Conservation (phyloP, 2,888 invertebrate genomes). For the Penaeus monodon region DNA sequence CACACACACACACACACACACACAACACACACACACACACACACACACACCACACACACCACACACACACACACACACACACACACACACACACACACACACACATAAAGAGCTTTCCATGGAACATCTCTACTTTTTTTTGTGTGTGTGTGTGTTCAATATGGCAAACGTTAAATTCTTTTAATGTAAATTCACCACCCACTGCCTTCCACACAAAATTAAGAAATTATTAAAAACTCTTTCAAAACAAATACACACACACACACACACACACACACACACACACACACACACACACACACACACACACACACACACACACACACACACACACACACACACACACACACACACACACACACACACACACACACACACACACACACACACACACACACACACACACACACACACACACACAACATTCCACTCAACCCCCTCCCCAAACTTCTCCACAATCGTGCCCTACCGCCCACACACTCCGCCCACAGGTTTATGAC, state of each 20-base stretch:
- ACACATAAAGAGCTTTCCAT: neutral
- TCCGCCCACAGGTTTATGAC: slow-evolving; percentile 41
- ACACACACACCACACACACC: neutral
- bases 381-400: neutral
- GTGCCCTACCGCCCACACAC: neutral
- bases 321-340: too few relatives aligned
- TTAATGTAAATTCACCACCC: too few relatives aligned
- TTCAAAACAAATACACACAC: neutral
- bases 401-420: slow-evolving; percentile 3
- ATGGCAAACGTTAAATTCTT: too few relatives aligned
- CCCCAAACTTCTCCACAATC: neutral
- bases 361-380: too few relatives aligned
- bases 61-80: neutral
- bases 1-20: neutral
- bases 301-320: too few relatives aligned
- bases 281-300: neutral
- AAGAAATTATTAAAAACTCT: too few relatives aligned
- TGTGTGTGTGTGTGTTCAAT: too few relatives aligned
- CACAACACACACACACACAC: too few relatives aligned
- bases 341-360: too few relatives aligned
- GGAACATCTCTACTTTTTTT: neutral
- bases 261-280: neutral
- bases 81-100: neutral
- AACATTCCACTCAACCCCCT: neutral
- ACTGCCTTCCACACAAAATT: too few relatives aligned